These are phyloP conservation scores for Eueides isabella DNA, from an alignment of 1,140 invertebrate species.

Conservation along the genomic window DNA sequence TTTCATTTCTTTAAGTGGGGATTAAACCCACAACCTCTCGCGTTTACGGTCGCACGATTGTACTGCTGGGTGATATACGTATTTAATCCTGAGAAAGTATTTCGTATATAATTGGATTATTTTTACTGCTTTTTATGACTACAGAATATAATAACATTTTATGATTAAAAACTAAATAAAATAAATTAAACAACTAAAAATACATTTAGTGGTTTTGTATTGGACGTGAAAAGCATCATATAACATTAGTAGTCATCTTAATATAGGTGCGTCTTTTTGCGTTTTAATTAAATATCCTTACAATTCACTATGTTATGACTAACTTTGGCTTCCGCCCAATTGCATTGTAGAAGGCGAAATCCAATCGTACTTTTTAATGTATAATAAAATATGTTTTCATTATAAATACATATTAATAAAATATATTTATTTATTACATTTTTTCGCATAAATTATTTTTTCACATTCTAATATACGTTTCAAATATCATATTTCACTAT, in stretches of 20 bases:
- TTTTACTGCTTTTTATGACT: too few relatives aligned
- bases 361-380: neutral
- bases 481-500: neutral
- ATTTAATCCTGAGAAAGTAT: too few relatives aligned
- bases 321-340: constrained; percentile 12
- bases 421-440: too few relatives aligned
- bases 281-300: constrained; percentile 20
- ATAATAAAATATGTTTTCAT: neutral
- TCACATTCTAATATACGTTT: neutral
- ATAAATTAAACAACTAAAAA: too few relatives aligned
- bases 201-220: neutral
- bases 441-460: neutral
- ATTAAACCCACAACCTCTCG: too few relatives aligned
- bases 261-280: constrained; percentile 11
- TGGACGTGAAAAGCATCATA: neutral
- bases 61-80: too few relatives aligned
- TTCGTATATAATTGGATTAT: too few relatives aligned
- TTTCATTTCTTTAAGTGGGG: too few relatives aligned
- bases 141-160: too few relatives aligned
- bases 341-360: neutral
- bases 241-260: constrained; percentile 13
- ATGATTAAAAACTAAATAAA: too few relatives aligned
- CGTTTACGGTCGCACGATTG: too few relatives aligned
- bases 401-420: too few relatives aligned
- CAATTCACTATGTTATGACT: constrained; percentile 10